Conservation (phyloP, 2,888 invertebrate species). For the Polyploca ridens region DNA sequence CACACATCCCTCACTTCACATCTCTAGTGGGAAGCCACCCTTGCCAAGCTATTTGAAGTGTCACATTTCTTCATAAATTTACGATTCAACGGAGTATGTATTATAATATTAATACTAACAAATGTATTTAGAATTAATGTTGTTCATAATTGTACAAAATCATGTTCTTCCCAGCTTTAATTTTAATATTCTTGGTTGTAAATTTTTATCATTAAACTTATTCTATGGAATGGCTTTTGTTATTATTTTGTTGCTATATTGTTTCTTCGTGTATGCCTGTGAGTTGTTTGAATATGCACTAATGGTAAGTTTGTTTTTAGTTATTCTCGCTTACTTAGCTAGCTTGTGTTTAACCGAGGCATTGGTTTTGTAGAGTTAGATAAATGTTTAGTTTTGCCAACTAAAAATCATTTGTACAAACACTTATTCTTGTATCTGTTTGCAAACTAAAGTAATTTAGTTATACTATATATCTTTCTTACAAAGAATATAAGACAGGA, state of each 20-base stretch:
- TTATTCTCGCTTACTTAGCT: conserved; percentile 40
- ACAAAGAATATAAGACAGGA: no score
- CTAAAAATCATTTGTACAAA: conserved; percentile 7
- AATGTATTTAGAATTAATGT: conserved; percentile 35
- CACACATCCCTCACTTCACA: no score
- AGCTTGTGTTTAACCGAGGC: conserved; percentile 26
- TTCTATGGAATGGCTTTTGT: conserved; percentile 79
- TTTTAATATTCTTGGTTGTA: conserved; percentile 80
- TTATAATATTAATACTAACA: conserved; percentile 45
- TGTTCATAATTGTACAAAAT: conserved; percentile 63
- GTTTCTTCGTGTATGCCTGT: conserved; percentile 59
- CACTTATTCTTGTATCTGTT: background rate
- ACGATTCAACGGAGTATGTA: conserved; percentile 54
- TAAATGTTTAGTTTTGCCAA: conserved; percentile 18
- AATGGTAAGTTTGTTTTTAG: conserved; percentile 63
- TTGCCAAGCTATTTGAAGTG: background rate
- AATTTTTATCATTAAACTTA: conserved; percentile 81
- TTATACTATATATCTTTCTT: no score
- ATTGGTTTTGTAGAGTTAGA: conserved; percentile 21
- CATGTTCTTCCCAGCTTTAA: conserved; percentile 84
- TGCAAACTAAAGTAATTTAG: no score
- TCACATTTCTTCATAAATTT: conserved; percentile 33
- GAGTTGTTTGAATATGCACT: conserved; percentile 59
- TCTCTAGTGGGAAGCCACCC: background rate
- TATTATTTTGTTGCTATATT: conserved; percentile 68